phyloP scores from a whole-genome alignment of 92 coral and sea anemone genomes.

The Zoanthus sansibaricus region DNA sequence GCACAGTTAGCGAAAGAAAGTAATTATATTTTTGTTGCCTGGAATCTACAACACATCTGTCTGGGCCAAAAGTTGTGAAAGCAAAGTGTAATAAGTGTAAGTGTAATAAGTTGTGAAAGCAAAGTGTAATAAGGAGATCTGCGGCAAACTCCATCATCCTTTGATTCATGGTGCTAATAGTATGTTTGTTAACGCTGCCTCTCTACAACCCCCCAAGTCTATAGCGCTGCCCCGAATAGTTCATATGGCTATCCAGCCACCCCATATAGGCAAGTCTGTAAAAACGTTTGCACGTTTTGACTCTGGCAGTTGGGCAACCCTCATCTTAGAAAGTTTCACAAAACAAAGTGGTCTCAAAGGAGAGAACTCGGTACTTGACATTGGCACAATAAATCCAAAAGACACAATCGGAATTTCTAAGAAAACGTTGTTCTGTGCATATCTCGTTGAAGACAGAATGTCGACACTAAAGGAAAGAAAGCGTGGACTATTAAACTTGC shows the following conservation, averaged over 20 bases:
- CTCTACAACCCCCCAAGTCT: slow-evolving; percentile 11
- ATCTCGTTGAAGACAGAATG: too few relatives aligned
- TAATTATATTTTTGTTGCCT: slow-evolving; percentile 69
- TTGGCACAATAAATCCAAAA: slow-evolving; percentile 60
- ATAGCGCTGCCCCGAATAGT: slow-evolving; percentile 64
- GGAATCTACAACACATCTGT: slow-evolving; percentile 52
- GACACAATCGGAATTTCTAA: neutral
- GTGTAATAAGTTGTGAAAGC: too few relatives aligned
- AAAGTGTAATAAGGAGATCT: slow-evolving; percentile 49
- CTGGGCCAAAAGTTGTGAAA: slow-evolving; percentile 45
- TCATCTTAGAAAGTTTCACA: slow-evolving; percentile 49
- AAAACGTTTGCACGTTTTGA: slow-evolving; percentile 62
- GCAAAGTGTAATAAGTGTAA: slow-evolving; percentile 42
- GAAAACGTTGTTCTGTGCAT: too few relatives aligned
- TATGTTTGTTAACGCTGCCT: slow-evolving; percentile 21
- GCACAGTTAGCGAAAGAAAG: slow-evolving; percentile 66
- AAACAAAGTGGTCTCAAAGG: slow-evolving; percentile 39
- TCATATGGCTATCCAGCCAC: slow-evolving; percentile 43
- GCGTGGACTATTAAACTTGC: too few relatives aligned
- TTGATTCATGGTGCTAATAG: slow-evolving; percentile 62
- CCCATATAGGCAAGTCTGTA: slow-evolving; percentile 19
- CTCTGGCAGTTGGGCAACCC: slow-evolving; percentile 61
- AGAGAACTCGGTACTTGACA: slow-evolving; percentile 12
- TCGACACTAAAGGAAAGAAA: neutral
- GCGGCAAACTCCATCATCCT: slow-evolving; percentile 61